Evolutionary conservation across 2,888 invertebrate species (phyloP).

Genomic region (Yponomeuta sedellus): DNA sequence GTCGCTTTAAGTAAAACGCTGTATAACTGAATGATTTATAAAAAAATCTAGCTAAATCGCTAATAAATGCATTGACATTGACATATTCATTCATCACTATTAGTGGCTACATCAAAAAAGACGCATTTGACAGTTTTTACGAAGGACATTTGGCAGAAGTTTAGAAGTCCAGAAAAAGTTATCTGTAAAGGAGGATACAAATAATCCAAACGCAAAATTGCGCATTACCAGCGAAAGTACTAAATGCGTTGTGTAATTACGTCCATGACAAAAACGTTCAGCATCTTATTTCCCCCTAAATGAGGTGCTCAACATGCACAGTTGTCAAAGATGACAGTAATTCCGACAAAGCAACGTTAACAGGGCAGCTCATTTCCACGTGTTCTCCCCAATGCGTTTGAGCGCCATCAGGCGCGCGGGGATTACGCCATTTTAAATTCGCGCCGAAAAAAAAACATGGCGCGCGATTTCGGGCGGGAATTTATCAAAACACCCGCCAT

Average conservation of each 20-base stretch:
- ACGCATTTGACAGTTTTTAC: no score
- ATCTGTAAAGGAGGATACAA: no score
- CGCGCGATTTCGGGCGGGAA: constrained; percentile 44
- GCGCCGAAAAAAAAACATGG: constrained; percentile 20
- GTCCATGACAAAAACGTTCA: background rate
- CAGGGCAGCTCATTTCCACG: constrained; percentile 61
- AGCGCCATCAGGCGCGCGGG: constrained; percentile 21
- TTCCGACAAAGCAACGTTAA: constrained; percentile 45
- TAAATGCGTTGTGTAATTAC: background rate
- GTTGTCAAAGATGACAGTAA: constrained; percentile 12
- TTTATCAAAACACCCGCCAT: constrained; percentile 54
- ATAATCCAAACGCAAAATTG: no score
- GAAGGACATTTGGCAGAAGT: no score
- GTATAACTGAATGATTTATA: no score
- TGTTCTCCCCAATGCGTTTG: constrained; percentile 43
- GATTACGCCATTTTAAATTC: constrained; percentile 43
- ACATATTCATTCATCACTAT: no score
- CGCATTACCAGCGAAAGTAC: no score
- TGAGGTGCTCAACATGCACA: constrained; percentile 1
- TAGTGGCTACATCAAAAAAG: no score
- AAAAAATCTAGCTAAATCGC: no score
- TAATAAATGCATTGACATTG: no score
- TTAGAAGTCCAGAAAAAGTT: no score
- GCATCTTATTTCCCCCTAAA: background rate
- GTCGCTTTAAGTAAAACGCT: no score